Conservation (phyloP, 1,140 invertebrate species). For the Triops longicaudatus region DNA sequence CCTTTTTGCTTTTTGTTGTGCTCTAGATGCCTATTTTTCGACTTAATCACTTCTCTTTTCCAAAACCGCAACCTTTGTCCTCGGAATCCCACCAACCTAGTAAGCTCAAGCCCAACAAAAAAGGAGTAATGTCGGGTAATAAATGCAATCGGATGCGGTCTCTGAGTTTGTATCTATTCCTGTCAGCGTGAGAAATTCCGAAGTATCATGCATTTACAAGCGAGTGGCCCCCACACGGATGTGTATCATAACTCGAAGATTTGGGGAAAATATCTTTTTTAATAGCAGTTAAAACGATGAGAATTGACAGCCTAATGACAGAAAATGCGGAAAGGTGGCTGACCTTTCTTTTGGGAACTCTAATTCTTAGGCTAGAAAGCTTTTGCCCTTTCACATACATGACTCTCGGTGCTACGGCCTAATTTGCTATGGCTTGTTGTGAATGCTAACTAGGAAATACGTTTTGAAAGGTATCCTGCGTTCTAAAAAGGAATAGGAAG, state of each 20-base stretch:
- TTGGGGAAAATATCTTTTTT: not conserved
- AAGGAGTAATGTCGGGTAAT: not conserved
- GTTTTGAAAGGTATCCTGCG: too few relatives aligned
- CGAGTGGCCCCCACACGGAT: not conserved
- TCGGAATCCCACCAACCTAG: not conserved
- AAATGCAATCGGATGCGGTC: conserved; percentile 14
- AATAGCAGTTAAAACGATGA: not conserved
- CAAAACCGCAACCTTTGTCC: conserved; percentile 2
- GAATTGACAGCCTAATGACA: not conserved
- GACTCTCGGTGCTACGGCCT: not conserved
- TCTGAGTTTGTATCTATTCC: not conserved
- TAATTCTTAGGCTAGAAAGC: too few relatives aligned
- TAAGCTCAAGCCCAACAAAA: not conserved
- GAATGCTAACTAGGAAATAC: too few relatives aligned
- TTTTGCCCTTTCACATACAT: not conserved
- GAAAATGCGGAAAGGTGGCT: not conserved
- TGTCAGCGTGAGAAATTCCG: not conserved
- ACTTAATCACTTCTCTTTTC: not conserved
- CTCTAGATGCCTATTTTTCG: not conserved
- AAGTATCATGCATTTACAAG: not conserved
- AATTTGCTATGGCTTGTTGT: not conserved
- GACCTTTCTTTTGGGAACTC: not conserved
- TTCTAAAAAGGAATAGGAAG: not conserved
- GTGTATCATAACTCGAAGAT: not conserved
- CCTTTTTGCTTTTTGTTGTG: not conserved